phyloP scores from a whole-genome alignment of 2,797 vertebrate species.

The Microhierax caerulescens region DNA sequence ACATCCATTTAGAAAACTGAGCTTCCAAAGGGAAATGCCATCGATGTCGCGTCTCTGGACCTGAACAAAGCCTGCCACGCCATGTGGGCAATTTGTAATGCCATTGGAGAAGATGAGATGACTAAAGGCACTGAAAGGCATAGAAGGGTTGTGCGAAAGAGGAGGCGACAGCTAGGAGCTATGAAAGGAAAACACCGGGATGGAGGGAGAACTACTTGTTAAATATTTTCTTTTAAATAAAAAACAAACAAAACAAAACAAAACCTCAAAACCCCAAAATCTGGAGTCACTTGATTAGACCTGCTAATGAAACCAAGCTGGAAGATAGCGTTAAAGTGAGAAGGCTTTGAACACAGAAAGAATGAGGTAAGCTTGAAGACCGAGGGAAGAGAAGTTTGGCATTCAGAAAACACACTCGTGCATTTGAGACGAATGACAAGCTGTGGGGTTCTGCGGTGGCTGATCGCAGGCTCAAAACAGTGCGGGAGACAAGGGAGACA shows the following conservation, averaged over 20 bases:
- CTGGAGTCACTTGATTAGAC: not conserved
- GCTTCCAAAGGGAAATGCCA: not conserved
- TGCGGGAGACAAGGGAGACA: not conserved
- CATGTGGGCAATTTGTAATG: not conserved
- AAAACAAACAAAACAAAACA: too few species aligned
- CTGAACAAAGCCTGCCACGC: not conserved
- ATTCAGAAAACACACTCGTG: not conserved
- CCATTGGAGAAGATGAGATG: not conserved
- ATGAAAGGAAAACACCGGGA: not conserved
- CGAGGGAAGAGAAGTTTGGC: not conserved
- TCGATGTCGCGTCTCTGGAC: not conserved
- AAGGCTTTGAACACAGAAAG: not conserved
- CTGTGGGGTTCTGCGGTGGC: not conserved
- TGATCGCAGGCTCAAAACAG: fast-evolving
- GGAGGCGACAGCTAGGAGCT: not conserved
- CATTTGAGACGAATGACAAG: not conserved
- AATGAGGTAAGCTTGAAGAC: not conserved
- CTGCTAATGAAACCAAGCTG: not conserved
- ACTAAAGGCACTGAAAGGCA: not conserved
- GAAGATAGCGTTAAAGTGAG: not conserved
- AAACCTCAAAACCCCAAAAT: not conserved
- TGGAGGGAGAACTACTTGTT: not conserved
- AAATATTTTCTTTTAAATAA: not conserved
- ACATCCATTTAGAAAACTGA: not conserved
- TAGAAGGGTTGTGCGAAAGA: not conserved